phyloP scores from a whole-genome alignment of 2,888 invertebrate genomes.

The Acronicta leporina region DNA sequence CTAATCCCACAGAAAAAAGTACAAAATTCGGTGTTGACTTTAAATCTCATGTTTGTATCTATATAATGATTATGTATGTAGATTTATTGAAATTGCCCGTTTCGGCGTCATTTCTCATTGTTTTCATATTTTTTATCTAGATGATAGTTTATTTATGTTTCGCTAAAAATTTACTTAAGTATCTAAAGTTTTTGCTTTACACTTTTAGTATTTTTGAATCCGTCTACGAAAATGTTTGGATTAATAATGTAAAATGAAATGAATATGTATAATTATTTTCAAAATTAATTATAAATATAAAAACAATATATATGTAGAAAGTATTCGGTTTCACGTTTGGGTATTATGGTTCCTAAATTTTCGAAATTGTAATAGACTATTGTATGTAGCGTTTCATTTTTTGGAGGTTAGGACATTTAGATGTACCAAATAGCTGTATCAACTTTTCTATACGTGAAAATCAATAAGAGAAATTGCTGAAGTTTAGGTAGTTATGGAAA shows the following conservation, averaged over 20 bases:
- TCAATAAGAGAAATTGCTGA: slow-evolving; percentile 83
- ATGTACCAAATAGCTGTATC: slow-evolving; percentile 88
- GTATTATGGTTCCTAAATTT: slow-evolving; percentile 90
- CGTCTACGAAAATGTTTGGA: slow-evolving; percentile 87
- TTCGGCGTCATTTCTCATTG: slow-evolving; percentile 80
- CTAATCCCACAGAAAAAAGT: slow-evolving; percentile 83
- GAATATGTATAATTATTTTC: slow-evolving; percentile 85
- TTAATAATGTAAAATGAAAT: slow-evolving; percentile 80
- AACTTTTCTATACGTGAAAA: slow-evolving; percentile 86
- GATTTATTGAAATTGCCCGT: slow-evolving; percentile 82
- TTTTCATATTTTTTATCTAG: slow-evolving; percentile 81
- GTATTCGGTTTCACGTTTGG: slow-evolving; percentile 87
- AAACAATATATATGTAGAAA: slow-evolving; percentile 82
- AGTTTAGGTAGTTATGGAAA: slow-evolving; percentile 84
- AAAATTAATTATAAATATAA: slow-evolving; percentile 85
- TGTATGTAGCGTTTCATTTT: slow-evolving; percentile 87
- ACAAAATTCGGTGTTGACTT: slow-evolving; percentile 89
- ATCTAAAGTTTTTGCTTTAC: slow-evolving; percentile 76
- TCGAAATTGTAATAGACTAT: slow-evolving; percentile 89
- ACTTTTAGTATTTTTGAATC: slow-evolving; percentile 84
- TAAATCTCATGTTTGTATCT: slow-evolving; percentile 85
- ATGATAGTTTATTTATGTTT: slow-evolving; percentile 84
- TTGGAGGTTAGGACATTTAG: slow-evolving; percentile 87
- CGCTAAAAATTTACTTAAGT: slow-evolving; percentile 72
- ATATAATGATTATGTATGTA: slow-evolving; percentile 76